Base-by-base conservation (phyloP, 2,797 vertebrate species). In the Onychomys arenicola region DNA sequence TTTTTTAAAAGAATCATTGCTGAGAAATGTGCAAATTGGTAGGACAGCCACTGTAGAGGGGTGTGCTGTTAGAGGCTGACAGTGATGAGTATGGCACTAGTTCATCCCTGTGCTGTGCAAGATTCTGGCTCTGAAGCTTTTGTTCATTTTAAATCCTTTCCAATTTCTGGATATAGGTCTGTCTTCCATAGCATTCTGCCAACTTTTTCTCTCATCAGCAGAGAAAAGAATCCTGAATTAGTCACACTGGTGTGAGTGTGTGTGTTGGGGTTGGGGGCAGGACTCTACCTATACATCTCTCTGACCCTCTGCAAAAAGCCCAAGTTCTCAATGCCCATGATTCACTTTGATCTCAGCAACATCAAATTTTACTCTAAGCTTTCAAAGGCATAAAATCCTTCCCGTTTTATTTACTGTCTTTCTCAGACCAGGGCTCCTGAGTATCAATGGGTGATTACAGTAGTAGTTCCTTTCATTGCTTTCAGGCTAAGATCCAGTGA, bases 301-400 rank as follows among this genome's bases (percentile, higher is more conserved):
- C 52, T 92, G 43, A 93, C n/a, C 27, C 13, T 91, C 75, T 76
- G 19, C 32, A 65, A 80, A 87, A 89, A 85, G 4, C 32, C 32
- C 13, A 65, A 32, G 14, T 94, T 96, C 55, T 69, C 83, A 92
- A 63, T 92, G 57, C 29, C 46, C 87, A 57, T 67, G 16, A 80
- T 92, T 97, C 37, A 82, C 21, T 96, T 96, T 91, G 46, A 78
- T 94, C 52, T 96, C n/a, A 89, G 46, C 17, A 57, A 89, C 81
- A 73, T 93, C 34, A 96, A 52, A 34, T 46, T 91, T 71, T 86
- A 73, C 52, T 96, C 5, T 69, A 76, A 69, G 11, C 23, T 94
- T 76, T 65, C 63, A n/a, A 37, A 90, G 13, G 46, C 43, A 59
- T 46, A 34, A 81, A 77, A 89, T 40, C 21, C 27, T 83, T 37